These are phyloP conservation scores for Pelecanoides urinatrix DNA, from an alignment of 2,113 vertebrate genomes.

Conservation along the genomic window DNA sequence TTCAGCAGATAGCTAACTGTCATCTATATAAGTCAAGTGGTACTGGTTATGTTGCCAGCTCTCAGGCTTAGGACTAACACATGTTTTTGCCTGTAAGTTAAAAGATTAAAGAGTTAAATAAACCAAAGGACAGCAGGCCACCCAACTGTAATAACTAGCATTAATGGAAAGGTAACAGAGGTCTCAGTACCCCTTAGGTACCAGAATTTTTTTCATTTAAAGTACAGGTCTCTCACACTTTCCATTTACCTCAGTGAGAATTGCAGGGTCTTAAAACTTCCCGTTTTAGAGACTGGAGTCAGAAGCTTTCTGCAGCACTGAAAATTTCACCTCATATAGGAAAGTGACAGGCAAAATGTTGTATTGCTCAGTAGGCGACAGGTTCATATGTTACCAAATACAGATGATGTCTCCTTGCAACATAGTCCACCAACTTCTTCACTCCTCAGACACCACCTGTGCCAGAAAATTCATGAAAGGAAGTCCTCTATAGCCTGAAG, in stretches of 20 bases:
- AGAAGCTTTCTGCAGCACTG: neutral
- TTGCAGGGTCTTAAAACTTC: neutral
- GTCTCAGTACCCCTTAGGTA: neutral
- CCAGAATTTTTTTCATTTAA: neutral
- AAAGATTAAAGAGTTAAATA: conserved; percentile 15
- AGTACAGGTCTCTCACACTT: neutral
- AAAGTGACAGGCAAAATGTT: neutral
- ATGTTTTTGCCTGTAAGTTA: neutral
- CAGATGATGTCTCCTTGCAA: neutral
- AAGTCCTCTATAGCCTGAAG: neutral
- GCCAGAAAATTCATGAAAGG: neutral
- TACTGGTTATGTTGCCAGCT: conserved; percentile 3
- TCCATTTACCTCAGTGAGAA: neutral
- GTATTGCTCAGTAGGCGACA: neutral
- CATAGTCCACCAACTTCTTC: neutral
- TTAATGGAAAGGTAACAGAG: neutral
- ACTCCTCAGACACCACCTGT: neutral
- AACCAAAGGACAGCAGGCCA: neutral
- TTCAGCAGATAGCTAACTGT: conserved; percentile 17
- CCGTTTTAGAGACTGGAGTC: neutral
- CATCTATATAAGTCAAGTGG: neutral
- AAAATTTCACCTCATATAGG: neutral
- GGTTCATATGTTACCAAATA: neutral
- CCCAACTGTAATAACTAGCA: neutral
- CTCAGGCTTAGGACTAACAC: neutral